These are phyloP conservation scores for Agriopis aurantiaria DNA, from an alignment of 2,888 invertebrate species.

Conservation along the genomic window DNA sequence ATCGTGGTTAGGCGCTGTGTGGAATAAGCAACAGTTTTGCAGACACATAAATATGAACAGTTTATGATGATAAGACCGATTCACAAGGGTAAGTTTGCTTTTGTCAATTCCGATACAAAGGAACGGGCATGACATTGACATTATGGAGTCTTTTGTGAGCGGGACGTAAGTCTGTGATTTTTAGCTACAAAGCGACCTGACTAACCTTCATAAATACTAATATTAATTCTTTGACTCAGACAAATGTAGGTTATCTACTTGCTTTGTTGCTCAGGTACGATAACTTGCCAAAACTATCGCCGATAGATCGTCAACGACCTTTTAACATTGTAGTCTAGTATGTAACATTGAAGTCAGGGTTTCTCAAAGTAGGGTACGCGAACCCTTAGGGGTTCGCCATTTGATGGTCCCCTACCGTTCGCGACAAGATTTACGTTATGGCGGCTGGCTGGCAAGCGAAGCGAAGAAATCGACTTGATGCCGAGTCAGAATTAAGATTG, in stretches of 20 bases:
- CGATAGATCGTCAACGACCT: constrained; percentile 5
- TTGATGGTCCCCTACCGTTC: too few relatives aligned
- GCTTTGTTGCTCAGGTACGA: constrained; percentile 8
- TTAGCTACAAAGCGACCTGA: constrained; percentile 18
- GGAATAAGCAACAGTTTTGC: constrained; percentile 44
- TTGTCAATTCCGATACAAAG: constrained; percentile 33
- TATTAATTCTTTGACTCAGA: constrained; percentile 21
- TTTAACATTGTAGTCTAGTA: not conserved
- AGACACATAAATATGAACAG: constrained; percentile 34
- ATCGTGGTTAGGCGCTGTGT: constrained; percentile 36
- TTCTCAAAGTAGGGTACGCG: too few relatives aligned
- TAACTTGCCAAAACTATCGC: constrained; percentile 11
- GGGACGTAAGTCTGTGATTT: constrained; percentile 19
- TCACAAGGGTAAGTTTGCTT: constrained; percentile 32
- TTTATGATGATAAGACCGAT: constrained; percentile 31
- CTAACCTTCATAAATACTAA: constrained; percentile 29
- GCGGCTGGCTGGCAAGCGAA: too few relatives aligned
- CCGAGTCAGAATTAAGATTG: too few relatives aligned
- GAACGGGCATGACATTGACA: constrained; percentile 25
- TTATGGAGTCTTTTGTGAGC: constrained; percentile 28
- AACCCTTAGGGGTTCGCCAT: too few relatives aligned
- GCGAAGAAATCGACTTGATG: too few relatives aligned
- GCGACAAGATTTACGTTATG: too few relatives aligned
- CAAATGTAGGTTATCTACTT: constrained; percentile 11
- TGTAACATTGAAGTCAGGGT: not conserved